Evolutionary conservation across 1,140 invertebrate species (phyloP).

Genomic region (Bombyx mandarina): DNA sequence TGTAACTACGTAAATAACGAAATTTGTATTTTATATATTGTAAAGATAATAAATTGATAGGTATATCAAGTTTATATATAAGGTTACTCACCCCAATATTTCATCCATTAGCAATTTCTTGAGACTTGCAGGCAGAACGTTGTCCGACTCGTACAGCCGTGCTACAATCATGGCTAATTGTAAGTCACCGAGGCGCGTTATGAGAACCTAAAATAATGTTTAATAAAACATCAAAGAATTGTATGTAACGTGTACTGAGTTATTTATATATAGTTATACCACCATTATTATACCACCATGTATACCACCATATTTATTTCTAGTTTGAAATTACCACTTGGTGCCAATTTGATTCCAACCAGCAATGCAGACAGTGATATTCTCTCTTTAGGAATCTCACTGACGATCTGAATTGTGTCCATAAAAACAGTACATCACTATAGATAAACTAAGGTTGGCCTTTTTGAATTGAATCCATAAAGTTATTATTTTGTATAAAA

Average conservation of each 20-base stretch:
- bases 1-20: not conserved
- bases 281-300: too few relatives aligned
- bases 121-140: conserved; percentile 78
- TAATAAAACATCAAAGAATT: not conserved
- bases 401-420: too few relatives aligned
- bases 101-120: conserved; percentile 85
- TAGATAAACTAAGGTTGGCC: too few relatives aligned
- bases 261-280: too few relatives aligned
- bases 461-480: too few relatives aligned
- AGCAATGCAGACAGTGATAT: too few relatives aligned
- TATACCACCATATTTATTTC: too few relatives aligned
- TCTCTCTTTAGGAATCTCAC: too few relatives aligned
- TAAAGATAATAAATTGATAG: not conserved
- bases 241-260: not conserved
- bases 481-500: too few relatives aligned
- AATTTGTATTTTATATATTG: not conserved
- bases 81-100: conserved; percentile 73
- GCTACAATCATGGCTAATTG: conserved; percentile 97
- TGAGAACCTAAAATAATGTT: conserved; percentile 75
- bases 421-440: too few relatives aligned
- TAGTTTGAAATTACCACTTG: too few relatives aligned
- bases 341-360: too few relatives aligned
- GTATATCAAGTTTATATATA: not conserved
- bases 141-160: conserved; percentile 91
- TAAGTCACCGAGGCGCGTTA: conserved; percentile 95